A percentile compares a stretch with the other conserved stretches of the same genome.
These are phyloP conservation scores for Prietella phreatophila DNA, from an alignment of 2,113 vertebrate species.

Conservation along the genomic window DNA sequence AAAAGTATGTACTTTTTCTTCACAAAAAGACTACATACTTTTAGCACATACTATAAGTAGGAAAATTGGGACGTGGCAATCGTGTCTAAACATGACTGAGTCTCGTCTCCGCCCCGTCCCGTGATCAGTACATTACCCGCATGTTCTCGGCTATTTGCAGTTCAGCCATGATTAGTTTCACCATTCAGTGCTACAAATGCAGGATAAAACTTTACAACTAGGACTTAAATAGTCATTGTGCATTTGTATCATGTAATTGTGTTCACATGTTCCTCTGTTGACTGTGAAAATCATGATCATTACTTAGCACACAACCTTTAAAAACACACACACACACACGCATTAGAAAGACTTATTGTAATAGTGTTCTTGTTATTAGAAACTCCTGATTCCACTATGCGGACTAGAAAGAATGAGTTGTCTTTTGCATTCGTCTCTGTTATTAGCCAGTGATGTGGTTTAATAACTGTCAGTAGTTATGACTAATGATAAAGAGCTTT, in stretches of 20 bases:
- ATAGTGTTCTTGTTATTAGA: background rate
- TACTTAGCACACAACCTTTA: background rate
- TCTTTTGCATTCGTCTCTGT: slow-evolving; percentile 4
- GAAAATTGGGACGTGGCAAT: too few species aligned
- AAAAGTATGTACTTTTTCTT: too few species aligned
- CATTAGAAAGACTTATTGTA: background rate
- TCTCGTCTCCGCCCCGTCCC: background rate
- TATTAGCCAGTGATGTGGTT: slow-evolving; percentile 35
- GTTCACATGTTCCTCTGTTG: background rate
- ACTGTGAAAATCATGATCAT: background rate
- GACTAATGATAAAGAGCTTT: slow-evolving; percentile 22
- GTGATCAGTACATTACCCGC: background rate
- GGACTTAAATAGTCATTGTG: background rate
- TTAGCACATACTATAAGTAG: too few species aligned
- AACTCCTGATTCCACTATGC: background rate
- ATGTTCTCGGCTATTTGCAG: background rate
- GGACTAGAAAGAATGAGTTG: background rate
- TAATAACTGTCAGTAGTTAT: slow-evolving; percentile 40
- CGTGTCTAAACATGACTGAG: background rate
- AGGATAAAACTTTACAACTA: too few species aligned
- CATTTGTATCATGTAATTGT: background rate
- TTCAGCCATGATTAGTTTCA: background rate
- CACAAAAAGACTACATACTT: too few species aligned
- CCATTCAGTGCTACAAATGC: too few species aligned
- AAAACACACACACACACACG: too few species aligned